These are phyloP conservation scores for Steatornis caripensis DNA, from an alignment of 2,113 vertebrate genomes.

Conservation along the genomic window DNA sequence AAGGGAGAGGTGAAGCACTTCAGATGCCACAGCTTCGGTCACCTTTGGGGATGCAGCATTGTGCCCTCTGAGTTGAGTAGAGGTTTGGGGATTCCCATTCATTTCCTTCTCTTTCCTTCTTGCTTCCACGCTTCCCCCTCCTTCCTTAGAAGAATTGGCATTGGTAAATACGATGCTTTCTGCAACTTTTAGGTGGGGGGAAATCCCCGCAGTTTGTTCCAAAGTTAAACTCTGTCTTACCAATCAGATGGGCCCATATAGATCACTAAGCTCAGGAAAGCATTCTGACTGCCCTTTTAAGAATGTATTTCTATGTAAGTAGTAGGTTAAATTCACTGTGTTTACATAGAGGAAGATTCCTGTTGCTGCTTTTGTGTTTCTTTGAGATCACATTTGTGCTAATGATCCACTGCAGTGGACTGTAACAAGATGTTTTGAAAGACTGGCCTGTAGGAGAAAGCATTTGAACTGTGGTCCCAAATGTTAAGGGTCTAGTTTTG, in stretches of 20 bases:
- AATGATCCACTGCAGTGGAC: background rate
- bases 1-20: background rate
- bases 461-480: background rate
- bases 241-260: background rate
- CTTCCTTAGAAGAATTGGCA: background rate
- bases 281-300: background rate
- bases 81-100: background rate
- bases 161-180: background rate
- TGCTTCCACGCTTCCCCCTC: background rate
- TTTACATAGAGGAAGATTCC: background rate
- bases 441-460: background rate
- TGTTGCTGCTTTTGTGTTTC: background rate
- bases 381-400: background rate
- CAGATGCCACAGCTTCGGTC: background rate
- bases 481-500: background rate
- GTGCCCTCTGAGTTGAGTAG: too few species aligned
- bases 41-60: background rate
- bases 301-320: background rate
- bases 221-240: background rate
- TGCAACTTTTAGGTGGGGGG: too few species aligned
- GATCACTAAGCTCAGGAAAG: background rate
- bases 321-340: background rate
- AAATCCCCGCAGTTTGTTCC: background rate
- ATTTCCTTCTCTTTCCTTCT: background rate
- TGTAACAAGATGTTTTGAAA: background rate